Base-by-base conservation (phyloP, 2,888 invertebrate species). In the Tuta absoluta region DNA sequence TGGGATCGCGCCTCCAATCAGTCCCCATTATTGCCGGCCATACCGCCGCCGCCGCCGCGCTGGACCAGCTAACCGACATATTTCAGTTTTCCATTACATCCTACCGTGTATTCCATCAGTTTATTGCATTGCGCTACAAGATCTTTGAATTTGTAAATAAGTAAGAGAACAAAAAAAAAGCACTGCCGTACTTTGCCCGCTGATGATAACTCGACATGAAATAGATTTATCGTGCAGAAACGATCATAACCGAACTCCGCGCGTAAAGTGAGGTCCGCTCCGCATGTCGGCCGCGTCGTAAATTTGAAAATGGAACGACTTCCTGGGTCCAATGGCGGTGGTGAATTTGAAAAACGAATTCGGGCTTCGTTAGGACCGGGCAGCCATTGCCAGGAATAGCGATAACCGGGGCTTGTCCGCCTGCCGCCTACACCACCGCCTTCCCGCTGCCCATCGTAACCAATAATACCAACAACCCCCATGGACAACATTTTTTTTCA, bases 231-330 rank as follows among this genome's bases (percentile, higher is more conserved):
- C 65, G 65, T 23, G 67, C 64, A 75, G 73, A 78, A 76, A 72
- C 72, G 73, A 69, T 66, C 65, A 66, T 68, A 64, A 71, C 72
- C 69, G 68, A 67, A 68, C 66, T 68, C 67, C 66, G 67, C 66
- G 68, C 69, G 69, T 67, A 74, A 75, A 76, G 62, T 37, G 33
- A 62, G 28, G 68, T 68, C 68, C 71, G 76, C 72, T 69, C 72
- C 73, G 74, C 73, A 70, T 74, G 73, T 73, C 75, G 75, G 72
- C 71, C 70, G 69, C 67, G 67, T 77, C 81, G 78, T 83, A 83
- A 83, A 83, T 84, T 81, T 76, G 74, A 76, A 79, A 82, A 80
- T 77, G 75, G 79, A 73, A 73, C 71, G 70, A 71, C 69, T 70
- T 68, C 65, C 67, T 53, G 71, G 64, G 71, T 72, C 78, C 81